Conservation (phyloP, 1,140 invertebrate genomes). For the Ctenoplectra terminalis region DNA sequence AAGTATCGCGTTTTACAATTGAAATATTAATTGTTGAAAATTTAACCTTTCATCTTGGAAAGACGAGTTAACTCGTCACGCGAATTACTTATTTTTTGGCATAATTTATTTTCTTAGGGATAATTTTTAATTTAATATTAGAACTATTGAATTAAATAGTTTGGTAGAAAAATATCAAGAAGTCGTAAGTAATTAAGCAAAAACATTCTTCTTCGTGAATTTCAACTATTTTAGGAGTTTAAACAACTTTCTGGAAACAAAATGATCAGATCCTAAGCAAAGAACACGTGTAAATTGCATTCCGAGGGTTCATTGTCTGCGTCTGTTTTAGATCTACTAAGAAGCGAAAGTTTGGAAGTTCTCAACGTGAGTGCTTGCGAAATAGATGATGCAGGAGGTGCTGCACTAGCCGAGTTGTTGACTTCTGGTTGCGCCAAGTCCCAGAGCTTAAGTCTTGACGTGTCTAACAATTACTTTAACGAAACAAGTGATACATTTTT, state of each 20-base stretch:
- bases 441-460: constrained; percentile 63
- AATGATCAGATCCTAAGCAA: background rate
- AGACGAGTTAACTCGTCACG: too few species aligned
- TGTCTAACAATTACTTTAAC: constrained; percentile 77
- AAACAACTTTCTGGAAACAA: background rate
- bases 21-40: too few species aligned
- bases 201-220: too few species aligned
- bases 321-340: constrained; percentile 69
- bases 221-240: background rate
- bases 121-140: too few species aligned
- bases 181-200: too few species aligned
- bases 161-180: too few species aligned
- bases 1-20: too few species aligned
- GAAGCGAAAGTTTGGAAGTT: constrained; percentile 67
- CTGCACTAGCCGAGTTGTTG: constrained; percentile 70
- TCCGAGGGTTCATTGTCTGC: background rate
- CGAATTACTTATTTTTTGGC: too few species aligned
- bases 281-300: background rate
- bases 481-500: constrained; percentile 61
- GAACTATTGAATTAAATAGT: too few species aligned
- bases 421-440: constrained; percentile 61
- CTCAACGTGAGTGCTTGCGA: constrained; percentile 76
- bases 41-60: too few species aligned
- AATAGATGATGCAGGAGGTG: constrained; percentile 66
- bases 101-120: too few species aligned